phyloP scores from a whole-genome alignment of 2,113 vertebrate species.

The Tringa solitaria region DNA sequence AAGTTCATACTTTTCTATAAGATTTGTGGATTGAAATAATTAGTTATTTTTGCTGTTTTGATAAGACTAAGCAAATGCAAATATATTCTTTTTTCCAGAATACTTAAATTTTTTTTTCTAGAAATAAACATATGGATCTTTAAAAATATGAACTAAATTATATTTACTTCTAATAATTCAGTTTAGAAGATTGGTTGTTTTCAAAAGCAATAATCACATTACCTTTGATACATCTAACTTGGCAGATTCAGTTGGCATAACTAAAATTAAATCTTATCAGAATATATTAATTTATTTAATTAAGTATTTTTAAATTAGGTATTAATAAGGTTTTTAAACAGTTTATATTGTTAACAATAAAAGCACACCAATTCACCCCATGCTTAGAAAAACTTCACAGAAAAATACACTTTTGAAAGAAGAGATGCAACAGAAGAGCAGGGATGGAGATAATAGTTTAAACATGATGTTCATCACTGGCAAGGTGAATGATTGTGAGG shows the following conservation, averaged over 20 bases:
- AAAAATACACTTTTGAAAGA: slow-evolving; percentile 54
- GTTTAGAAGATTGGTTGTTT: neutral
- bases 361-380: slow-evolving; percentile 44
- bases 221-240: slow-evolving; percentile 16
- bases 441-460: slow-evolving; percentile 38
- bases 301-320: slow-evolving; percentile 33
- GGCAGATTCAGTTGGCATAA: slow-evolving; percentile 33
- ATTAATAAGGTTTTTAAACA: slow-evolving; percentile 41
- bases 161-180: neutral
- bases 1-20: neutral
- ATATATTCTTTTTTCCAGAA: neutral
- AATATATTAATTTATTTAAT: slow-evolving; percentile 43
- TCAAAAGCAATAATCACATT: neutral
- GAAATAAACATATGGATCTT: neutral
- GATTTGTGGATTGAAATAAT: neutral
- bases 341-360: slow-evolving; percentile 41
- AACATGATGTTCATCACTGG: neutral
- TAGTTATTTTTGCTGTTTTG: neutral
- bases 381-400: slow-evolving; percentile 58
- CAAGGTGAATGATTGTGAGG: slow-evolving; percentile 43
- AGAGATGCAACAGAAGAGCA: slow-evolving; percentile 42
- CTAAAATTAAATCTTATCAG: slow-evolving; percentile 52
- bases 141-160: neutral
- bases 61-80: neutral
- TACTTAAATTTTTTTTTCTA: neutral